phyloP scores from a whole-genome alignment of 1,140 invertebrate species.

The Magallana ariakensis region DNA sequence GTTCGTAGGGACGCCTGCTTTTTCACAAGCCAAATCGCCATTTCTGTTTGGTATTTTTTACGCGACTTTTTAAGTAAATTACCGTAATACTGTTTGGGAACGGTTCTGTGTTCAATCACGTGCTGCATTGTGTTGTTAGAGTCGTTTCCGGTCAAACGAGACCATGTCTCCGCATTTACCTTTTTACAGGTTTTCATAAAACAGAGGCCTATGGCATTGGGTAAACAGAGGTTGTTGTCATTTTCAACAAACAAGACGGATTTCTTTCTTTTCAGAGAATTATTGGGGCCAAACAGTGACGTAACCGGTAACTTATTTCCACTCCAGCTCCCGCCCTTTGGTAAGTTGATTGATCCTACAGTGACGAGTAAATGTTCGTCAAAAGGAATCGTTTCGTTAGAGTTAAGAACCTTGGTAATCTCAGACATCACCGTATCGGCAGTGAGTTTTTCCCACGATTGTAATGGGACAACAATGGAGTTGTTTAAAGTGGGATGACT shows the following conservation, averaged over 20 bases:
- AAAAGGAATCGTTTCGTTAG: slow-evolving; percentile 41
- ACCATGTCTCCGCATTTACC: slow-evolving; percentile 37
- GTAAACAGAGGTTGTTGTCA: slow-evolving; percentile 45
- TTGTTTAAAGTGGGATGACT: slow-evolving; percentile 47
- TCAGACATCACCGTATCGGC: slow-evolving; percentile 45
- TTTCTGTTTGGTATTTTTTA: slow-evolving; percentile 12
- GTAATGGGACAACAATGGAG: slow-evolving; percentile 42
- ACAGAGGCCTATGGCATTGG: slow-evolving; percentile 45
- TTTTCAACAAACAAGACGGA: slow-evolving; percentile 40
- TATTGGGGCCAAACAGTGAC: slow-evolving; percentile 39
- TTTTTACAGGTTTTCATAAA: slow-evolving; percentile 42
- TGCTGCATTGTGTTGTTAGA: slow-evolving; percentile 9
- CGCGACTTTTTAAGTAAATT: slow-evolving; percentile 36
- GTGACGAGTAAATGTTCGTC: slow-evolving; percentile 45
- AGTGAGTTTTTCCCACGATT: slow-evolving; percentile 44
- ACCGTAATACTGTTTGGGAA: slow-evolving; percentile 44
- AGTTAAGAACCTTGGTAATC: slow-evolving; percentile 49
- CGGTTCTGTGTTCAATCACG: slow-evolving; percentile 40
- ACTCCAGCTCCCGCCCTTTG: slow-evolving; percentile 34
- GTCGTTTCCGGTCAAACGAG: slow-evolving; percentile 35
- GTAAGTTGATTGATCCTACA: slow-evolving; percentile 42
- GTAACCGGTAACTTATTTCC: slow-evolving; percentile 44
- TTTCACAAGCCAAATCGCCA: slow-evolving; percentile 32
- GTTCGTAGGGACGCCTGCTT: slow-evolving; percentile 25
- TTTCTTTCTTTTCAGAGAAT: slow-evolving; percentile 31